Conservation (phyloP, 2,888 invertebrate genomes). For the Busseola fusca region DNA sequence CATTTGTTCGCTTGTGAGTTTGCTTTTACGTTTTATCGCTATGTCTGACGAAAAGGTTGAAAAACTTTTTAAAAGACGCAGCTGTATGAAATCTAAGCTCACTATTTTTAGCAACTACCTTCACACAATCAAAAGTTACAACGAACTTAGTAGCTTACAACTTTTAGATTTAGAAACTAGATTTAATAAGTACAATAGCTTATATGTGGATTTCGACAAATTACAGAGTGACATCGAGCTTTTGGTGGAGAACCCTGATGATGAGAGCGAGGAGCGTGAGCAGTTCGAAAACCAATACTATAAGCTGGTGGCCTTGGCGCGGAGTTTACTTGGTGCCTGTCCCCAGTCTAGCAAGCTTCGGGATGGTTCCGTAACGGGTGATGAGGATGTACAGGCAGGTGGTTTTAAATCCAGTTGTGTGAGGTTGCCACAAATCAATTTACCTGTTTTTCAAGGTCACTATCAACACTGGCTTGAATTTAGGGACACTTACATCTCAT, state of each 20-base stretch:
- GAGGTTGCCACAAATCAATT: neutral
- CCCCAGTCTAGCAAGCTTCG: neutral
- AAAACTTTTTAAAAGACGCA: neutral
- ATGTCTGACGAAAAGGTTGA: neutral
- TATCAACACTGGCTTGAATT: neutral
- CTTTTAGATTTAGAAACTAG: too few relatives aligned
- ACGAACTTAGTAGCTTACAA: too few relatives aligned
- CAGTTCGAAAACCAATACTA: neutral
- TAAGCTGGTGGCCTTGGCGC: neutral
- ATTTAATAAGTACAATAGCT: neutral
- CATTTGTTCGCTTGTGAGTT: neutral
- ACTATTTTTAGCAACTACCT: too few relatives aligned
- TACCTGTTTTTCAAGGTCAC: neutral
- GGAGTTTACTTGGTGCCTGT: neutral
- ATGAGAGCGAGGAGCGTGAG: neutral
- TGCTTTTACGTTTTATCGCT: too few relatives aligned
- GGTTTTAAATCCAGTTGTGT: too few relatives aligned
- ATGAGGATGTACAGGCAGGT: neutral
- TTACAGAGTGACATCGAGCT: neutral
- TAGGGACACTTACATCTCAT: too few relatives aligned
- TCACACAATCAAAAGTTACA: too few relatives aligned
- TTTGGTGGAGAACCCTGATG: neutral
- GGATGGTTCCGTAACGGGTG: neutral
- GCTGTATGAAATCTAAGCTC: neutral
- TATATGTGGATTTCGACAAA: constrained; percentile 6